Conservation (phyloP, 2,113 vertebrate genomes). For the Strigops habroptila region DNA sequence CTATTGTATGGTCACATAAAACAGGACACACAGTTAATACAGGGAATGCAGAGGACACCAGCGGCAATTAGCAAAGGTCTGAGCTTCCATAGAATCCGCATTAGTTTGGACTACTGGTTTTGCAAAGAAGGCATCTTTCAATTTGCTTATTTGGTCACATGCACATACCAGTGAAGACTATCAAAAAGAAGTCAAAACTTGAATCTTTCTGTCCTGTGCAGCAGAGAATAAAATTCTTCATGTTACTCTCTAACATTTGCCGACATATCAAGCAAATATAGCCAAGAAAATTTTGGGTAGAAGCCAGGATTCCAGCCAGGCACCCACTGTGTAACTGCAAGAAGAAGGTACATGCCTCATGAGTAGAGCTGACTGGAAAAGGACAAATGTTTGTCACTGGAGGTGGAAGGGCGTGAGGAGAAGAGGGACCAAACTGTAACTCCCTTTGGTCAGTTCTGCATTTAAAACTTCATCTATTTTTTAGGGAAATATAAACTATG, state of each 20-base stretch:
- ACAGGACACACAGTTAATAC: neutral
- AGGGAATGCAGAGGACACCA: neutral
- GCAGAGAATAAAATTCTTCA: neutral
- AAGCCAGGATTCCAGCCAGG: neutral
- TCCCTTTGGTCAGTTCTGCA: neutral
- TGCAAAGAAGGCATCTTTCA: neutral
- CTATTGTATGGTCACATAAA: neutral
- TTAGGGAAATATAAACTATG: neutral
- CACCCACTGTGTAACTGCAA: neutral
- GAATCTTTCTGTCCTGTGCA: neutral
- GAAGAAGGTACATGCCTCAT: neutral
- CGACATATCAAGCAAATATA: neutral
- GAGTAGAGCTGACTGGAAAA: neutral
- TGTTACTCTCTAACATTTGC: neutral
- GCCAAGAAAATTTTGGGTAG: neutral
- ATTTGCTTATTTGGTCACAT: neutral
- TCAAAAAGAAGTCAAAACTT: neutral
- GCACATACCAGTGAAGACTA: neutral
- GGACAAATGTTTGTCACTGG: neutral
- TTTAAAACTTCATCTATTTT: neutral
- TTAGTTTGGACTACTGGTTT: neutral
- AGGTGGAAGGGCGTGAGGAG: accelerated
- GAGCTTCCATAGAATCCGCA: neutral
- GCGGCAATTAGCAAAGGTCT: neutral
- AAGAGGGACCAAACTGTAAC: neutral